Evolutionary conservation across 2,888 invertebrate species (phyloP), one percentile per base, ranked within the genome.

Genomic region (Pandemis heparana): DNA sequence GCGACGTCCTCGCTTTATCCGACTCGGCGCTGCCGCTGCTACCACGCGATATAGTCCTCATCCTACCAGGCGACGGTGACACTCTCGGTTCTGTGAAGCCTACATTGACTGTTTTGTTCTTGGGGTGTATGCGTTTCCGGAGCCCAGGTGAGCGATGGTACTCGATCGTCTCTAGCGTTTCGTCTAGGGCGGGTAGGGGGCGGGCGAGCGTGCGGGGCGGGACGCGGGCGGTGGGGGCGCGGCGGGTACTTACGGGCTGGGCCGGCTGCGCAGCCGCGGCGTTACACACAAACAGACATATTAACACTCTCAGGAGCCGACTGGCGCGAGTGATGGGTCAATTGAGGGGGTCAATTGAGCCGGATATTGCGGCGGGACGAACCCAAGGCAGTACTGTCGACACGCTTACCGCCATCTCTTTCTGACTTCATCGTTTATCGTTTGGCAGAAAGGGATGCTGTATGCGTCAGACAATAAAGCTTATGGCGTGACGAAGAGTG

Each of bases 131-230:
- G 74, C 75, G 75, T 60, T 67, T 74, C 23, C 75, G 70, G 4
- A 75, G 51, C 43, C 70, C 75, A 53, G 75, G 74, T 46, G 74
- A 48, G 69, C 75, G 75, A 16, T 68, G 73, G 69, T 70, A 68
- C 56, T 75, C 75, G 66, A 56, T 62, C 62, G 62, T 63, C 23
- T 70, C 73, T 56, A 70, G 53, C n/a, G 65, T 43, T 43, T 74
- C 75, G 74, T 72, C 72, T 56, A 72, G 68, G 53, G 62, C 75
- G 69, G 70, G 68, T 66, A 77, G 75, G 60, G 74, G 66, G 75
- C 60, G 76, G 75, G 79, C 67, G 70, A 71, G 69, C 70, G 75
- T 77, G 77, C 73, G 83, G 43, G 79, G 74, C 68, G 71, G 65
- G 75, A 66, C 66, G 72, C 71, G 76, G 70, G 74, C 71, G 72